Evolutionary conservation across 2,888 invertebrate species (phyloP), one percentile per base, ranked within the genome.

Genomic region (Oxystoma pomonae): DNA sequence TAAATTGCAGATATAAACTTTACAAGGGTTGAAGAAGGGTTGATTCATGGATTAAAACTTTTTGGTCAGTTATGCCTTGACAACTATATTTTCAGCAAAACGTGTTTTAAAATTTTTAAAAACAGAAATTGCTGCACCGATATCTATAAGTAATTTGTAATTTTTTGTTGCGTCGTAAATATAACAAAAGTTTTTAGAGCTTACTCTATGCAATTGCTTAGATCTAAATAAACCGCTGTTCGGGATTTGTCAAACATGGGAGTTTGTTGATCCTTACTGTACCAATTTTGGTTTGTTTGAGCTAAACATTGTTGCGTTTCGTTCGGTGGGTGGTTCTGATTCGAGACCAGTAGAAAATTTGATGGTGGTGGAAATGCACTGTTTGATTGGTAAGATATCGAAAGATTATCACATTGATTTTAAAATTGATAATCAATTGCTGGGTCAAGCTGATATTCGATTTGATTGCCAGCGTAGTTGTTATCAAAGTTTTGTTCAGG

Each of bases 1-100:
- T 16, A 60, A 52, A 49, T 63, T 57, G 18, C 49, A 53, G 9
- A 65, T 63, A 35, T 59, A 61, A 51, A 64, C 53, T 55, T 63
- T 60, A 17, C 55, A 52, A 7, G 60, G 53, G 20, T 63, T 19
- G 62, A 17, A 65, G 22, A 35, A 35, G 35, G 35, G 35, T 35
- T 35, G 35, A 35, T 35, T 35, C 35, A 7, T 35, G 35, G 12
- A 35, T 35, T 35, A 35, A 35, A 35, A 35, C 12, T 35, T 35
- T 35, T 35, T 35, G 35, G 12, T 12, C 35, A 35, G 35, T 35
- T 35, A 35, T 35, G 12, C 35, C 35, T 35, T 35, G 35, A 35
- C 35, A 35, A 35, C 12, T 35, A 35, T 35, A 35, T 35, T 35
- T 35, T 35, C 35, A 12, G 35, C 35, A 35, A 35, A 35, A 35